Conservation (phyloP, 2,797 vertebrate genomes). For the Zenarchopterus dispar region DNA sequence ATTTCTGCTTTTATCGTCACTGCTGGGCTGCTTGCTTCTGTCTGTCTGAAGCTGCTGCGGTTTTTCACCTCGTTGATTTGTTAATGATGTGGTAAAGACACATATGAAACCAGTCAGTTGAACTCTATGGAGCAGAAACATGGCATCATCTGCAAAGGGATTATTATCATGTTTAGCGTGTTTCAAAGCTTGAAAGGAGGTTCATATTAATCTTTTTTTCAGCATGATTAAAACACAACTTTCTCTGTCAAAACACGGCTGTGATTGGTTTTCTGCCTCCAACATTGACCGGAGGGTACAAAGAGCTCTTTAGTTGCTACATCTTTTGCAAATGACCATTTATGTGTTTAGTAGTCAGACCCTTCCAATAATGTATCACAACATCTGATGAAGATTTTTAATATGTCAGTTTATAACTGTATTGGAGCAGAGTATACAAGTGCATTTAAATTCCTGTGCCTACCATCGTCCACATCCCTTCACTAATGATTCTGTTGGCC, state of each 20-base stretch:
- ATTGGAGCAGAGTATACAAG: no score
- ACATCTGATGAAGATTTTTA: no score
- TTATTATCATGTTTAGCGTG: constrained; percentile 48
- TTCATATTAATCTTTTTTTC: constrained; percentile 37
- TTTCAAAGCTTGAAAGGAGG: constrained; percentile 30
- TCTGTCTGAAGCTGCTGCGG: constrained; percentile 47
- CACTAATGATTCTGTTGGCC: no score
- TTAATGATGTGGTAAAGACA: constrained; percentile 73
- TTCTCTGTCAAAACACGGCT: constrained; percentile 46
- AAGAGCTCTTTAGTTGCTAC: constrained; percentile 2
- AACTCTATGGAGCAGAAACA: constrained; percentile 58
- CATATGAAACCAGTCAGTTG: constrained; percentile 64
- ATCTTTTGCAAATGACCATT: no score
- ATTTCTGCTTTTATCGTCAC: constrained; percentile 21
- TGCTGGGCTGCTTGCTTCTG: constrained; percentile 34
- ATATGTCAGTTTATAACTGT: no score
- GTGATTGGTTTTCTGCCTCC: constrained; percentile 7
- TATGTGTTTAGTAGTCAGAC: no score
- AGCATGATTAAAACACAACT: constrained; percentile 42
- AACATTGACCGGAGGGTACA: constrained; percentile 10
- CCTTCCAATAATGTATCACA: no score
- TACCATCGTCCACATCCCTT: no score
- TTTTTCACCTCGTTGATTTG: constrained; percentile 63
- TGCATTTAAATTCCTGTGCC: no score
- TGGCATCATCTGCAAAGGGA: constrained; percentile 44